Evolutionary conservation across 2,888 invertebrate genomes (phyloP), one percentile per base, ranked within the genome.

Genomic region (Drosophila basisetae): DNA sequence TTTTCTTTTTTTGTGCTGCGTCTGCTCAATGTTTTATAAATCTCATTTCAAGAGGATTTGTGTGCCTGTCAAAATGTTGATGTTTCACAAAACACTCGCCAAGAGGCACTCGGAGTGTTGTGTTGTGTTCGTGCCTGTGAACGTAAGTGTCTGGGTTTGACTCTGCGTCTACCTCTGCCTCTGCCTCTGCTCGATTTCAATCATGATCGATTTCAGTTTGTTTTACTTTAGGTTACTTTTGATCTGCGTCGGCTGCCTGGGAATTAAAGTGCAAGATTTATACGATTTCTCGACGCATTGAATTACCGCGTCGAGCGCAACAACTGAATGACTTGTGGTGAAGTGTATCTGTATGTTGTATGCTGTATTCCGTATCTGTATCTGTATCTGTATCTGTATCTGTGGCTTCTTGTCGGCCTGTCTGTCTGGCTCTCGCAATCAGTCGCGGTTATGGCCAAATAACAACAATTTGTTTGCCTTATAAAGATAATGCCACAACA

Each of bases 391-490:
- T 50, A 2, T 33, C 25, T 62, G 47, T 47, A 28, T 16, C 25
- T 47, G 47, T 25, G 47, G 47, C 47, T 47, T 47, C 47, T 47
- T 50, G 63, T 37, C 22, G 52, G 6, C 18, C 33, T 73, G 49
- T 39, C 49, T 56, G 62, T 25, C 25, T 37, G 61, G 30, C 59
- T 65, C 79, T 50, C 64, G 58, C 76, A 61, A 83, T 68, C 80
- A 63, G 67, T 73, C 63, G 67, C 85, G 76, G 82, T 74, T 80
- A 66, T 58, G 66, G 61, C 77, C 76, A 84, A 90, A 83, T 88
- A 90, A 76, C 89, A 85, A 83, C 91, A 91, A 91, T 91, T 91
- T 91, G 91, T 91, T 91, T 73, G 84, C 88, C 91, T 91, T 91
- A 85, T 84, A 86, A 70, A 87, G 78, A 83, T 87, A 90, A 90